Percentiles rank a stretch among this genome's conserved stretches.
Evolutionary conservation across 2,113 vertebrate genomes (phyloP).

Genomic region (Gila orcuttii): DNA sequence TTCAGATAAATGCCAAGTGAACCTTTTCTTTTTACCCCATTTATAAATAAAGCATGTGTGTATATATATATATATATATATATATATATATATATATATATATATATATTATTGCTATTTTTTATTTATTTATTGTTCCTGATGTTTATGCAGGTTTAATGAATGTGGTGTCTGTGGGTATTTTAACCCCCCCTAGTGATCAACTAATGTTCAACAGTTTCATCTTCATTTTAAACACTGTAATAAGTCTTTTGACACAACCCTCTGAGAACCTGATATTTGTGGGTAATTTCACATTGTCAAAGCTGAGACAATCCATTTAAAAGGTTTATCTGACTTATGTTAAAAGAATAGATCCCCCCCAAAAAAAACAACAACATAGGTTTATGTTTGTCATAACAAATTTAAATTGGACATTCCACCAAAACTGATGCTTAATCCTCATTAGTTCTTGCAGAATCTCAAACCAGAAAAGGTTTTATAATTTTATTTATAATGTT

Average conservation of each 20-base stretch:
- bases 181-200: background rate
- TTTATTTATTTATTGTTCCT: background rate
- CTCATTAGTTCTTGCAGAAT: no score
- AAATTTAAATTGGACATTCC: no score
- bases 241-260: background rate
- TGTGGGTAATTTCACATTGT: background rate
- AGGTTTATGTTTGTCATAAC: no score
- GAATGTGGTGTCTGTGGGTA: background rate
- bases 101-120: no score
- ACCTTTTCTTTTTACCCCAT: background rate
- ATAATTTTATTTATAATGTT: no score
- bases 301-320: background rate
- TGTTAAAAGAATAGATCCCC: no score
- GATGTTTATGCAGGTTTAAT: background rate
- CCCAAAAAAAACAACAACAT: no score
- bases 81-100: no score
- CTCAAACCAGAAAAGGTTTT: no score
- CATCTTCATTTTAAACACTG: background rate
- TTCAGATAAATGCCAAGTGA: background rate
- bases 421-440: no score
- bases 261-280: background rate
- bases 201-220: background rate
- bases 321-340: no score
- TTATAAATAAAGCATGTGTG: background rate
- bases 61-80: no score